Conservation (phyloP, 2,797 vertebrate genomes). For the Rhinogobio ventralis region DNA sequence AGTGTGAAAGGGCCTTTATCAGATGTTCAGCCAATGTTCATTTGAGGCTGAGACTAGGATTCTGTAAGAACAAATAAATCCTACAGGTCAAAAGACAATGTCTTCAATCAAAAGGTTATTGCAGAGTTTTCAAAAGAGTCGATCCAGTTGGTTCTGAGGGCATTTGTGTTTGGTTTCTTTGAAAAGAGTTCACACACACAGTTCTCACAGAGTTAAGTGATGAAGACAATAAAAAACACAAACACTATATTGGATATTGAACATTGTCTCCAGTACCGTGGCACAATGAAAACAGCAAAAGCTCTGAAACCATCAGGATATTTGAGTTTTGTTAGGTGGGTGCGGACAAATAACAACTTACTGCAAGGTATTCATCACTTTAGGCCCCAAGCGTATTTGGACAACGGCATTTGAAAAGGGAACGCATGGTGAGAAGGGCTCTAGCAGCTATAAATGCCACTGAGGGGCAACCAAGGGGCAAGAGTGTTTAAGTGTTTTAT, state of each 20-base stretch:
- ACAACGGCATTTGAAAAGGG: neutral
- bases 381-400: neutral
- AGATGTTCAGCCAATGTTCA: neutral
- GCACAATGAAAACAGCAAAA: neutral
- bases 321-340: neutral
- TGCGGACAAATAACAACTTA: neutral
- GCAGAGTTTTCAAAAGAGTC: neutral
- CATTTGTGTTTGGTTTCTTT: neutral
- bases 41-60: neutral
- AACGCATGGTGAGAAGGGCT: neutral
- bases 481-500: conserved; percentile 30
- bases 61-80: neutral
- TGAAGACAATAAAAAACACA: neutral
- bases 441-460: neutral
- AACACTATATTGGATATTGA: neutral
- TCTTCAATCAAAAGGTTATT: too few species aligned
- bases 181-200: neutral
- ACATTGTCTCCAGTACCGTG: neutral
- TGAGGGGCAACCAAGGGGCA: neutral
- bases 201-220: neutral
- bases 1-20: neutral
- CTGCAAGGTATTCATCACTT: neutral
- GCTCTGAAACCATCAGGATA: neutral
- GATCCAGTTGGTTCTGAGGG: neutral
- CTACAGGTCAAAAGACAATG: neutral